Evolutionary conservation across 2,113 vertebrate genomes (phyloP), one percentile per base, ranked within the genome.

Genomic region (Gymnocephalus cernua): DNA sequence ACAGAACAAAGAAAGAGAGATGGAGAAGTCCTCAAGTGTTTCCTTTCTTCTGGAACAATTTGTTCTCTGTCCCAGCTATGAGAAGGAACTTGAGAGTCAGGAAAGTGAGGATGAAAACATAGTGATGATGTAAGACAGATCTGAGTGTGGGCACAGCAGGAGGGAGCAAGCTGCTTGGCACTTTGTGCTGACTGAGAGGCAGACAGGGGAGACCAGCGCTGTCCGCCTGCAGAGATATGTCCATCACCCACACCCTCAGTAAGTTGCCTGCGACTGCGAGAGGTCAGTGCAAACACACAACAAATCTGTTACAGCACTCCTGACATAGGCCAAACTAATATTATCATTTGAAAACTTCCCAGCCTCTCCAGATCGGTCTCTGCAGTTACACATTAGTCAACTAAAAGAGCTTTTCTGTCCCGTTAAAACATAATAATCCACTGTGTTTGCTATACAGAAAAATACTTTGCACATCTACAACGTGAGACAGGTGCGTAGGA

Each of bases 91-190:
- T 35, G 5, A 63, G 66, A 62, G 56, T 56, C 48, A 80, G 19
- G 48, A 76, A 69, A 74, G 70, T 64, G 38, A 64, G 41, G 27
- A 63, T 45, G 19, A 38, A 45, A 67, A 67, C 59, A 45, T 29
- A 53, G 45, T 16, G 57, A 77, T 59, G 75, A 81, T 86, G 77
- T 62, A 82, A 88, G 78, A 80, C 53, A 66, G 56, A 85, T 53
- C 23, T 63, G 18, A 84, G 76, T 47, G 61, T 61, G 44, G 72
- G 53, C 68, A 51, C 66, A 74, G 73, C 75, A 67, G 69, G 68
- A 58, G 65, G 56, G 75, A 57, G 38, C 51, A 47, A 35, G 66
- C 63, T 67, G 66, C 70, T 7, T 56, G 67, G 63, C 54, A 76
- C 68, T 66, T 69, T 54, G 61, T 69, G 47, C 29, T 68, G 62